phyloP scores from a whole-genome alignment of 2,797 vertebrate genomes.

The Danio tinwini region DNA sequence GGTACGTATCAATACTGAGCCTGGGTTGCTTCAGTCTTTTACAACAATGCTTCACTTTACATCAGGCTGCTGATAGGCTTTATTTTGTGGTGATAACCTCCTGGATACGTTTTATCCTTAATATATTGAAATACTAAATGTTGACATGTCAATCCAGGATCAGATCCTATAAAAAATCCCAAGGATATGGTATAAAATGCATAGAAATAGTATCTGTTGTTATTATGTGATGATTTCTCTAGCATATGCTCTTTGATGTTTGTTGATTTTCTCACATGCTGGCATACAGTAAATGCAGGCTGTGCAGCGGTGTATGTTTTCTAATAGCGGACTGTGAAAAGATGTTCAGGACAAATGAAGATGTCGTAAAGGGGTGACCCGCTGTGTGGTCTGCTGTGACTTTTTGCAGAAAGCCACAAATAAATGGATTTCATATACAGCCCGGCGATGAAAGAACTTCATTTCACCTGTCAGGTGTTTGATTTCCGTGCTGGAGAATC shows the following conservation, averaged over 20 bases:
- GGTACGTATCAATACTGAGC: too few relatives aligned
- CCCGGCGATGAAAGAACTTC: slow-evolving; percentile 79
- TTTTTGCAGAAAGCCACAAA: slow-evolving; percentile 72
- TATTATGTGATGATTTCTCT: background rate
- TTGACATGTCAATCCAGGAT: background rate
- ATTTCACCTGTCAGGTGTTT: slow-evolving; percentile 71
- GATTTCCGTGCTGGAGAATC: slow-evolving; percentile 27
- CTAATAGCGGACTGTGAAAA: slow-evolving; percentile 67
- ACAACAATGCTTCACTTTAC: too few relatives aligned
- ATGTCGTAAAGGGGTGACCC: slow-evolving; percentile 76
- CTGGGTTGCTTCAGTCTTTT: too few relatives aligned
- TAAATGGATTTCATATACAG: slow-evolving; percentile 83
- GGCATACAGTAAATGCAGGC: background rate
- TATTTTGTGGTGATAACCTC: too few relatives aligned
- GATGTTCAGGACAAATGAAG: slow-evolving; percentile 77
- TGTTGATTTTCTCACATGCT: background rate
- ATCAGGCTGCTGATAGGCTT: too few relatives aligned
- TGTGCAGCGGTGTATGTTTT: background rate
- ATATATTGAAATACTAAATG: too few relatives aligned
- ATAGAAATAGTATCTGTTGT: slow-evolving; percentile 8
- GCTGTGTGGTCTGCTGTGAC: slow-evolving; percentile 73
- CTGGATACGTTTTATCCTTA: too few relatives aligned
- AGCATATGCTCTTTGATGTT: background rate
- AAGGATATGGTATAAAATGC: slow-evolving; percentile 17
- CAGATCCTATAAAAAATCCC: slow-evolving; percentile 2